Conservation (phyloP, 2,797 vertebrate genomes). For the Lutjanus argentimaculatus region DNA sequence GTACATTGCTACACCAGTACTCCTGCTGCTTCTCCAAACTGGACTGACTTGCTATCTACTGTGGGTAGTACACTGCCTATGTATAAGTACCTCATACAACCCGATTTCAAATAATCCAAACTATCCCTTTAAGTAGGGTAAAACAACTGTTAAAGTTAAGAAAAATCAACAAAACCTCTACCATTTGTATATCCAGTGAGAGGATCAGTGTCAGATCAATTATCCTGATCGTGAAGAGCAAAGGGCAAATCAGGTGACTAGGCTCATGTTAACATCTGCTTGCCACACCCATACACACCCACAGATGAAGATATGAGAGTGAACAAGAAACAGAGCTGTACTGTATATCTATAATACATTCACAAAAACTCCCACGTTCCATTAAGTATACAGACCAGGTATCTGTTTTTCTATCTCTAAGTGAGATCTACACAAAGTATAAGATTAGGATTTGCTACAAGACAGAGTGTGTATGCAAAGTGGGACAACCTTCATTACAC, state of each 20-base stretch:
- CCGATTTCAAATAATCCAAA: no score
- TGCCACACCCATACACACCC: conserved; percentile 1
- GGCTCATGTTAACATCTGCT: conserved; percentile 37
- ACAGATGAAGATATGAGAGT: conserved; percentile 16
- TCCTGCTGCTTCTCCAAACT: no score
- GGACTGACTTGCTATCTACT: no score
- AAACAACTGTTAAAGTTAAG: conserved; percentile 1
- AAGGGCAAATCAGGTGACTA: conserved; percentile 21
- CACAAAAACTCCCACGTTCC: background rate
- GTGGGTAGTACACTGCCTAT: no score
- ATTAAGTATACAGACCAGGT: background rate
- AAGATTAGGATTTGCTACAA: background rate
- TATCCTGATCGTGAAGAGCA: conserved; percentile 18
- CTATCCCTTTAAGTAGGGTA: no score
- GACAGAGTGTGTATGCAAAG: background rate
- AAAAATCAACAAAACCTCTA: background rate
- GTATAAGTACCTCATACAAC: no score
- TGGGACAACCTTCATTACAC: background rate
- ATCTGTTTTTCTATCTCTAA: background rate
- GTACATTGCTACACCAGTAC: no score
- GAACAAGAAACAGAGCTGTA: background rate
- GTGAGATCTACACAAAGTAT: background rate
- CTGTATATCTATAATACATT: background rate
- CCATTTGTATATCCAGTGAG: background rate
- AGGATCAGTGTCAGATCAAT: conserved; percentile 7